Evolutionary conservation across 2,797 vertebrate species (phyloP).

Genomic region (Hemibagrus guttatus): DNA sequence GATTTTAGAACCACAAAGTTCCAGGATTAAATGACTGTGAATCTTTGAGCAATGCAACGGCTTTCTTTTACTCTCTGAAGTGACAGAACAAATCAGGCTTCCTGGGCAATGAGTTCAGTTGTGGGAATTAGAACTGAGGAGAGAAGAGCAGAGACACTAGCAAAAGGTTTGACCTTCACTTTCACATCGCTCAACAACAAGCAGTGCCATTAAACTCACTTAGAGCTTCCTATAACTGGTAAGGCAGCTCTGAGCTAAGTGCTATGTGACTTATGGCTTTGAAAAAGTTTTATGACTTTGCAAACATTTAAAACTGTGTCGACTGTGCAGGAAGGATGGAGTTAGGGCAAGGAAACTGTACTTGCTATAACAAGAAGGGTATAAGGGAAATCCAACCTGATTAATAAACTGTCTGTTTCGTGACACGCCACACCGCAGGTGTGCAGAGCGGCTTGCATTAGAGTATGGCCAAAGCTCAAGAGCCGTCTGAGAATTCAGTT

Average conservation of each 20-base stretch:
- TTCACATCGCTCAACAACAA: conserved; percentile 44
- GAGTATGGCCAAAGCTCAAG: conserved; percentile 6
- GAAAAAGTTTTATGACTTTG: conserved; percentile 31
- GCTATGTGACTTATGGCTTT: conserved; percentile 26
- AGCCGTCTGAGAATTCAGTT: conserved; percentile 40
- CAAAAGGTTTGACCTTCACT: conserved; percentile 58
- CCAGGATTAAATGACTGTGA: conserved; percentile 75
- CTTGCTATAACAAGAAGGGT: conserved; percentile 2
- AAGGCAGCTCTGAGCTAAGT: conserved; percentile 33
- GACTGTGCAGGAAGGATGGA: not conserved
- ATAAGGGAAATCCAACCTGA: conserved; percentile 4
- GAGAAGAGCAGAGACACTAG: conserved; percentile 37
- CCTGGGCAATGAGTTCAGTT: conserved; percentile 61
- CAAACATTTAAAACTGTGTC: conserved; percentile 19
- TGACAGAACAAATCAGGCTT: conserved; percentile 68
- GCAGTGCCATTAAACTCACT: conserved; percentile 50
- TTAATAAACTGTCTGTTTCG: conserved; percentile 30
- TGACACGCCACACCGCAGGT: conserved; percentile 4
- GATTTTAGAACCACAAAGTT: conserved; percentile 68
- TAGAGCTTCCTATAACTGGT: conserved; percentile 38
- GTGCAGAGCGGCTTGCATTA: conserved; percentile 11
- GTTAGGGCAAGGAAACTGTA: not conserved
- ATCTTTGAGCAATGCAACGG: conserved; percentile 55
- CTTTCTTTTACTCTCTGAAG: conserved; percentile 47
- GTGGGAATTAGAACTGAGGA: conserved; percentile 50